Percentiles rank a stretch among this genome's conserved stretches.
These are phyloP conservation scores for Phalacrocorax brasilianus DNA, from an alignment of 2,113 vertebrate genomes.

Conservation along the genomic window DNA sequence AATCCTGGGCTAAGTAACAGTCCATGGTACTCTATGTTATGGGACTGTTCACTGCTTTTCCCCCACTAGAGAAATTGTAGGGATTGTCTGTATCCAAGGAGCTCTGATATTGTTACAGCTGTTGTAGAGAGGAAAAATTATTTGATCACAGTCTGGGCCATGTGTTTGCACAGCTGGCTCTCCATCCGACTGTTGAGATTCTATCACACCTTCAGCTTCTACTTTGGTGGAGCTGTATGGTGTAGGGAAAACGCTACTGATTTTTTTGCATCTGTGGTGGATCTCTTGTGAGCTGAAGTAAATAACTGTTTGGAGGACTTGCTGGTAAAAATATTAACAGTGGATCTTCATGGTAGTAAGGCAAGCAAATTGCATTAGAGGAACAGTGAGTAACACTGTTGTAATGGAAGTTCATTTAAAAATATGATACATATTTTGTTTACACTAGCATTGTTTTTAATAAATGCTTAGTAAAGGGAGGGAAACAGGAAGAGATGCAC, in stretches of 20 bases:
- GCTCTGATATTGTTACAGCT: not conserved
- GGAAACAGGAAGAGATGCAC: not conserved
- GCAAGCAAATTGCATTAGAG: not conserved
- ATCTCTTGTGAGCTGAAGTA: not conserved
- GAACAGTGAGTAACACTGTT: not conserved
- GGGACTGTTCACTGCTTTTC: not conserved
- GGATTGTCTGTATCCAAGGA: not conserved
- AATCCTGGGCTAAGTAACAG: not conserved
- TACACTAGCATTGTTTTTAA: not conserved
- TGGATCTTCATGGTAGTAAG: not conserved
- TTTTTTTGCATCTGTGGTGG: not conserved
- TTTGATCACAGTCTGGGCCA: not conserved
- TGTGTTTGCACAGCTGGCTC: not conserved
- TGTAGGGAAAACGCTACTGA: not conserved
- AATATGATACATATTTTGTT: not conserved
- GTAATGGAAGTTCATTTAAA: not conserved
- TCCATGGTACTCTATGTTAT: accelerated
- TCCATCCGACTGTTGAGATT: not conserved
- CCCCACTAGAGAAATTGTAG: not conserved
- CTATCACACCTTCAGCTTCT: not conserved
- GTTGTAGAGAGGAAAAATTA: not conserved
- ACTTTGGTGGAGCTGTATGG: not conserved
- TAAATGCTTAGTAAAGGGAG: not conserved
- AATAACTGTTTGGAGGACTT: not conserved
- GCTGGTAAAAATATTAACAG: not conserved